A percentile compares a stretch with the other conserved stretches of the same genome.
These are phyloP conservation scores for Tachycineta bicolor DNA, from an alignment of 2,113 vertebrate species.

Conservation along the genomic window DNA sequence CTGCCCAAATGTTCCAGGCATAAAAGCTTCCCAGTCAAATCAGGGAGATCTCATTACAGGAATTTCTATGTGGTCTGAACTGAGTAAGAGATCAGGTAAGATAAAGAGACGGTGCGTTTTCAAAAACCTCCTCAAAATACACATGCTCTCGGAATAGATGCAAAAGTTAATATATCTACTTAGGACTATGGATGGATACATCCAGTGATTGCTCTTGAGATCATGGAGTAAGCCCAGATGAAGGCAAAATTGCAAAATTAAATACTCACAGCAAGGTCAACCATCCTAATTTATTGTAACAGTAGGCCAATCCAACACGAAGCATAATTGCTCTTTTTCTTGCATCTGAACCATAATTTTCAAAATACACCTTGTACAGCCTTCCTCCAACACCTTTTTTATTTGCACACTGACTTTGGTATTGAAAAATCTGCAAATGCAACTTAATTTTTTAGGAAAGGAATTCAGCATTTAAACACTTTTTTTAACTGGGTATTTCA, in stretches of 20 bases:
- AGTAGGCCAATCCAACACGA: background rate
- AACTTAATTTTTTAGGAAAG: background rate
- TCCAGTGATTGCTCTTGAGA: background rate
- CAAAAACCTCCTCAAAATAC: background rate
- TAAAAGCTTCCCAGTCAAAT: background rate
- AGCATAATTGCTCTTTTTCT: background rate
- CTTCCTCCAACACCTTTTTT: background rate
- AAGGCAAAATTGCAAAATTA: background rate
- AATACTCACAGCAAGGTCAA: background rate
- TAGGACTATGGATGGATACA: background rate
- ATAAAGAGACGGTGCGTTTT: background rate
- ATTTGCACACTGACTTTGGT: background rate
- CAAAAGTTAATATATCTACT: background rate
- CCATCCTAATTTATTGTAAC: background rate
- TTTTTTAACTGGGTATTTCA: background rate
- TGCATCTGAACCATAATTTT: background rate
- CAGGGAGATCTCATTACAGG: background rate
- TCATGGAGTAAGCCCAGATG: background rate
- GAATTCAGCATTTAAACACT: background rate
- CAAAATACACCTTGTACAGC: background rate
- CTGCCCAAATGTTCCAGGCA: background rate
- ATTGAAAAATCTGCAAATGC: background rate
- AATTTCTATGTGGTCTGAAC: background rate
- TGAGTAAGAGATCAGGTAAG: background rate
- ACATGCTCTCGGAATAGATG: background rate